These are phyloP conservation scores for Amazona finschi DNA, from an alignment of 2,797 vertebrate genomes.

Conservation along the genomic window DNA sequence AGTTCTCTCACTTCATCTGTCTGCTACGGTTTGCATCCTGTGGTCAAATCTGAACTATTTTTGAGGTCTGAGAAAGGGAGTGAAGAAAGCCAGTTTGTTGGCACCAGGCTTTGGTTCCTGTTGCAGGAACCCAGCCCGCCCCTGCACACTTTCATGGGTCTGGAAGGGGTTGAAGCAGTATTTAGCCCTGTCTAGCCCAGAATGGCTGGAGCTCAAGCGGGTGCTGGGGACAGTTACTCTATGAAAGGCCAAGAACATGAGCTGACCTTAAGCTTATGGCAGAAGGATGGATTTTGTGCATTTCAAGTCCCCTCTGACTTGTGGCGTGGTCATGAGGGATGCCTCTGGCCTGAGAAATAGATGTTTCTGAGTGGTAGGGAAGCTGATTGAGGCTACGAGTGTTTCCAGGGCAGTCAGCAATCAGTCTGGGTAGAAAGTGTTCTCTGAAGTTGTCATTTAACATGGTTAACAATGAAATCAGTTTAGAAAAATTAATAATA, in stretches of 20 bases:
- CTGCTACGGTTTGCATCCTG: not conserved
- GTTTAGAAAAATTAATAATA: not conserved
- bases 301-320: not conserved
- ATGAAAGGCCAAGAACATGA: not conserved
- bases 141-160: not conserved
- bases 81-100: not conserved
- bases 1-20: not conserved
- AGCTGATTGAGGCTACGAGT: not conserved
- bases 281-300: not conserved
- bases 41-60: not conserved
- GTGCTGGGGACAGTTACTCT: not conserved
- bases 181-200: not conserved
- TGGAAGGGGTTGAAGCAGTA: not conserved
- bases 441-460: not conserved
- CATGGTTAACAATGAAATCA: fast-evolving
- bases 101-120: not conserved
- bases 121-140: not conserved
- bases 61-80: constrained; percentile 29
- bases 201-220: not conserved
- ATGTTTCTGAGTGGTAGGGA: not conserved
- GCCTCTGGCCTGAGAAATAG: not conserved
- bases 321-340: not conserved
- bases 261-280: not conserved
- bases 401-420: not conserved
- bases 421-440: not conserved